A percentile compares a stretch with the other conserved stretches of the same genome.
These are phyloP conservation scores for Peucedramus taeniatus DNA, from an alignment of 2,113 vertebrate species.

Conservation along the genomic window DNA sequence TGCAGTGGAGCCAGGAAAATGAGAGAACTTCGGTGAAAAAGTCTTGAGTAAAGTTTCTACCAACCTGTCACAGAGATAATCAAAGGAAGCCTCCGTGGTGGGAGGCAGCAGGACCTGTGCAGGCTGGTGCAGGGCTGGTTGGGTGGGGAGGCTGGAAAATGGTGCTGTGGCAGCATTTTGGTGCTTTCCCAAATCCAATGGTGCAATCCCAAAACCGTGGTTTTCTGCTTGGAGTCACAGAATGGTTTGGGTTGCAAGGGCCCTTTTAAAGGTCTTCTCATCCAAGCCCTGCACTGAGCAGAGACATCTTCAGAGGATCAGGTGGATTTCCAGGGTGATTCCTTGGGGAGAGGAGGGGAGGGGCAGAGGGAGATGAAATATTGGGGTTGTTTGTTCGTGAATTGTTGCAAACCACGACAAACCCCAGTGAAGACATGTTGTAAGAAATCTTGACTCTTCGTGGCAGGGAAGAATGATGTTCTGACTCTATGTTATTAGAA, in stretches of 20 bases:
- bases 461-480: no score
- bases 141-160: neutral
- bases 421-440: fast-evolving
- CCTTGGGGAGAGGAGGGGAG: no score
- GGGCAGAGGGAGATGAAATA: neutral
- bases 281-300: neutral
- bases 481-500: no score
- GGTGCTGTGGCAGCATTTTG: neutral
- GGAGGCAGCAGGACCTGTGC: neutral
- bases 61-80: neutral
- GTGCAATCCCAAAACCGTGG: no score
- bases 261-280: neutral
- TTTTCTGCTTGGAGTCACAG: neutral
- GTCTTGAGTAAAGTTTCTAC: neutral
- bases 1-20: neutral
- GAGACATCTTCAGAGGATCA: neutral
- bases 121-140: neutral
- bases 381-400: fast-evolving
- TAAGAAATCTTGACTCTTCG: no score
- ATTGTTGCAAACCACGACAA: fast-evolving
- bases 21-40: neutral
- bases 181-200: neutral
- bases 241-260: neutral
- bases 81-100: neutral
- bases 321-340: neutral